Base-by-base conservation (phyloP, 2,113 vertebrate genomes). In the Salvator merianae region DNA sequence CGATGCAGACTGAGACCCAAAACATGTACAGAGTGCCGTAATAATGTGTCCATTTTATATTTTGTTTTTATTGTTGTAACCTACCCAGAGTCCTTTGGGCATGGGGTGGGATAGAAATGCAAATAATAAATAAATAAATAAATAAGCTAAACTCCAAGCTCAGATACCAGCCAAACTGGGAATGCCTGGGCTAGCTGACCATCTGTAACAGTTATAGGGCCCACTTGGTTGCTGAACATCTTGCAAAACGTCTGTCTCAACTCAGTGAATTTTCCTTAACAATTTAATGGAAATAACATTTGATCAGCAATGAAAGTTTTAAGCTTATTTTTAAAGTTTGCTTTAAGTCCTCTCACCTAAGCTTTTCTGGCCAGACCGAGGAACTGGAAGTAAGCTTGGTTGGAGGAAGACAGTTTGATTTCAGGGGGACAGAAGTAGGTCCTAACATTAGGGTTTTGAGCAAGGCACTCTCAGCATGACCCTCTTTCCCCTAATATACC, bases 141-240 rank as follows among this genome's bases (percentile, higher is more conserved):
- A n/a, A n/a, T n/a, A n/a, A n/a, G n/a, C n/a, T n/a, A n/a, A n/a
- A n/a, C n/a, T 13, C 50, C 3, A 53, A 53, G 16, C 55, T 59
- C 55, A 20, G 20, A 59, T 59, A 4, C 20, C 55, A 59, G 18
- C 1, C 55, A 59, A 59, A 14, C 50, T n/a, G 12, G 47, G 12
- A 6, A 50, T 50, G 12, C 12, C 47, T 50, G 47, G 47, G 47
- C 47, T 50, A 50, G 53, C 2, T 59, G 18, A 4, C 16, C 80
- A 71, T 76, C 30, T 66, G 69, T 76, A 71, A n/a, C 26, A 34
- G 28, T 32, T 13, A 32, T 32, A 63, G 20, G 1, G 55, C 76
- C 79, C 86, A 26, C 14, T 6, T 59, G 50, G 90, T 65, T 0
- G 9, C 62, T 89, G 8, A 80, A 72, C 32, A 77, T 36, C 76